Base-by-base conservation (phyloP, 2,888 invertebrate species). In the Eupithecia pulchellata region DNA sequence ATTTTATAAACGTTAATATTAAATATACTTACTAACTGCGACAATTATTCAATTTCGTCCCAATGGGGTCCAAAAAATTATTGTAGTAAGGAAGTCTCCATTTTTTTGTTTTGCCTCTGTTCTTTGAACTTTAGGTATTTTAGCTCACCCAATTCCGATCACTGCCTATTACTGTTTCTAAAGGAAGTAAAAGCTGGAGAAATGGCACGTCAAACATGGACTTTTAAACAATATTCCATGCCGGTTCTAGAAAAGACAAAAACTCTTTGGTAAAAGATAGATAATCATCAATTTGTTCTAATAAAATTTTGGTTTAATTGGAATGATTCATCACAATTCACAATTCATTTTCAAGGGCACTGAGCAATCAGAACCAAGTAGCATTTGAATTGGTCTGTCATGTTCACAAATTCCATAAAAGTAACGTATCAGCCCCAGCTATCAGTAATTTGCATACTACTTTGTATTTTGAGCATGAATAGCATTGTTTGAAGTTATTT, bases 401-500 rank as follows among this genome's bases (percentile, higher is more conserved):
- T 66, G 57, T 57, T 60, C 29, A 60, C 8, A 64, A 69, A 67
- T 58, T 61, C 55, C 29, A 30, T 30, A 42, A 69, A 67, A 67
- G 68, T 71, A 70, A 75, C 27, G 66, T 71, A 69, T 74, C 29
- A 36, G 42, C 62, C 32, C 61, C 25, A 27, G 63, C 36, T 71
- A 69, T 65, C 65, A 66, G 66, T 64, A 39, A 69, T 71, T 69
- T 63, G 68, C 69, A 68, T 68, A 74, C 67, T 71, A 71, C 66
- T 78, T 74, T 64, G 69, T 75, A 78, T 74, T 76, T 71, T 42
- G 55, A 62, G 20, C 74, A 75, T 76, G 76, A 71, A 69, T 73
- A 65, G 65, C 62, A 73, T 73, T 70, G 57, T 52, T 47, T 29
- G 71, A 74, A 70, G 72, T 69, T 75, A 75, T 73, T 65, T 74